Base-by-base conservation (phyloP, 2,888 invertebrate species). In the Cyclophora punctaria region DNA sequence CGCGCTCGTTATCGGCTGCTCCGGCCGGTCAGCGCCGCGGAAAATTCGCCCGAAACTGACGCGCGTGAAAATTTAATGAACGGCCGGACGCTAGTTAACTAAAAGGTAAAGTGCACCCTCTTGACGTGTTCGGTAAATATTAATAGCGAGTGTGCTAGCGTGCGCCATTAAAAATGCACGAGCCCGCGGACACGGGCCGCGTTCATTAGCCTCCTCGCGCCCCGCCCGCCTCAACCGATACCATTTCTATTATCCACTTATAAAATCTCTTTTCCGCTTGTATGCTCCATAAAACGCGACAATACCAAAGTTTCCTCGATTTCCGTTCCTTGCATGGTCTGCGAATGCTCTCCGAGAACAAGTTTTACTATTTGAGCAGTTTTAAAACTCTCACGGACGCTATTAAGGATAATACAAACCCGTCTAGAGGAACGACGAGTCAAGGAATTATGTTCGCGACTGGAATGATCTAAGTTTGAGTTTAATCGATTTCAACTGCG, bases 41-140 rank as follows among this genome's bases (percentile, higher is more conserved):
- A 87, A 88, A 88, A 86, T 87, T 87, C 75, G 82, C 76, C 85
- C 85, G 80, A 87, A 88, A 87, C 87, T 86, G 88, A 87, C 87
- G 87, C 88, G 87, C 88, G 88, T 88, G 88, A 88, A 88, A 88
- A 88, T 88, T 88, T 88, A 88, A 88, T 88, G 88, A 88, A 88
- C 88, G 83, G 83, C 86, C 84, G 87, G 87, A 86, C 87, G 87
- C 85, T 87, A 88, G 88, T 88, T 87, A 86, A 86, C 87, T 88
- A 87, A 87, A 88, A 88, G 88, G 88, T 87, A 87, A 88, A 88
- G 86, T 87, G 87, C 87, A 86, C 88, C 87, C 88, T 87, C 88
- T 88, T 87, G 86, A 87, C 87, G 87, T 86, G 86, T 85, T 86
- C 86, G 87, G 85, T 85, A 85, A 88, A 88, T 87, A 88, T 87